Conservation (phyloP, 2,797 vertebrate species). For the Catostomus latipinnis region DNA sequence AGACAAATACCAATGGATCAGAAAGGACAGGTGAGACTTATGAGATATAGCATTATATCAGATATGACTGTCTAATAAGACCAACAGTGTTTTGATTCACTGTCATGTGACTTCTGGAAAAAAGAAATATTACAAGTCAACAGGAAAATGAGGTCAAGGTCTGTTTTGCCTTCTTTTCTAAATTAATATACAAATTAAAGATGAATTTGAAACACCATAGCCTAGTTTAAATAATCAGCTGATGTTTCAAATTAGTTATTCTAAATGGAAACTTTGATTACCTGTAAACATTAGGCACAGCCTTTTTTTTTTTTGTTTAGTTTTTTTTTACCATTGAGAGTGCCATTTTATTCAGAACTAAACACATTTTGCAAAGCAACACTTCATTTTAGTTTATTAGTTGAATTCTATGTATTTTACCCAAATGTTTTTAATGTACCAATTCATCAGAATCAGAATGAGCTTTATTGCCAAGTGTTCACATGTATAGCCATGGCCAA, state of each 20-base stretch:
- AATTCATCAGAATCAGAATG: too few species aligned
- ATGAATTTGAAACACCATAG: background rate
- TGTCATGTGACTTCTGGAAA: background rate
- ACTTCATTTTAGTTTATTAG: background rate
- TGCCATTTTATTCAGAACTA: background rate
- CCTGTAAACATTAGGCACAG: background rate
- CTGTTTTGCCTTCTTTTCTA: too few species aligned
- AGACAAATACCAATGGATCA: constrained; percentile 25
- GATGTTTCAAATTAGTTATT: background rate
- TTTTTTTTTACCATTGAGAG: background rate
- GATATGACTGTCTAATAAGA: background rate
- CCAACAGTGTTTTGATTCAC: background rate
- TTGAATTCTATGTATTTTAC: too few species aligned
- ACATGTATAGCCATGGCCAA: too few species aligned
- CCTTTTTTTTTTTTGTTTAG: too few species aligned
- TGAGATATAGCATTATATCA: background rate
- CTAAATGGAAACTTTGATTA: background rate
- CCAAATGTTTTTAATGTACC: too few species aligned
- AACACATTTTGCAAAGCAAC: background rate
- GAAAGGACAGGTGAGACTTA: background rate
- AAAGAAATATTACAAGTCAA: background rate
- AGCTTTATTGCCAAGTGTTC: too few species aligned
- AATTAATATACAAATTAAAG: background rate
- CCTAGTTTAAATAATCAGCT: background rate
- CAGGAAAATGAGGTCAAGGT: background rate